These are phyloP conservation scores for Sterna hirundo DNA, from an alignment of 2,113 vertebrate genomes.

Conservation along the genomic window DNA sequence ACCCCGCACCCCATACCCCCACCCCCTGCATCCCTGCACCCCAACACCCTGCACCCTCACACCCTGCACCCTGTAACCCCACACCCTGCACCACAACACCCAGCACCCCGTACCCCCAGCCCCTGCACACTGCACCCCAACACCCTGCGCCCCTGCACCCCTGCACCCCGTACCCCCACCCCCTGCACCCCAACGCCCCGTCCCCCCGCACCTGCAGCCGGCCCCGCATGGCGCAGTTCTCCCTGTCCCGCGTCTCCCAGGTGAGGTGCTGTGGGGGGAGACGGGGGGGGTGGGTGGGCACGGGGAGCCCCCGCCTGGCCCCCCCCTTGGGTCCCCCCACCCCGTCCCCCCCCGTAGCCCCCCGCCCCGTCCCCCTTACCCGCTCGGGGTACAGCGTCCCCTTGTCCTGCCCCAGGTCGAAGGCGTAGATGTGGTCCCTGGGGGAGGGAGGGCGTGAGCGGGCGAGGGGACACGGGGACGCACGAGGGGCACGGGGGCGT, in stretches of 20 bases:
- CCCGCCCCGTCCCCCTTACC: constrained; percentile 67
- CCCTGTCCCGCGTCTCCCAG: constrained; percentile 67
- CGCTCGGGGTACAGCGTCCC: constrained; percentile 83
- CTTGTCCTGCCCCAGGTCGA: constrained; percentile 80
- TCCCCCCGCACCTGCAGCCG: constrained; percentile 48
- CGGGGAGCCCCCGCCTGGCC: fast-evolving
- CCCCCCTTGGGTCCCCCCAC: background rate
- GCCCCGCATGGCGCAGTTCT: constrained; percentile 73
- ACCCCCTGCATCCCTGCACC: no score
- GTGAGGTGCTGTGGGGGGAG: constrained; percentile 59
- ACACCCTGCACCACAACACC: no score
- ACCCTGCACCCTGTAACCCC: no score
- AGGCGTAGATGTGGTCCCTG: constrained; percentile 91
- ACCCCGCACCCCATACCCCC: no score
- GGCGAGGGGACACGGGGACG: background rate
- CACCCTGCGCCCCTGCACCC: no score
- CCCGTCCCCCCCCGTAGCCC: background rate
- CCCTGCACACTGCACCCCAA: no score
- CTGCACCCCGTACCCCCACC: background rate
- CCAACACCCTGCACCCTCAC: no score
- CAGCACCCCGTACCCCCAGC: no score
- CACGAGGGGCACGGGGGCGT: fast-evolving
- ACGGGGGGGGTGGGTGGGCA: background rate
- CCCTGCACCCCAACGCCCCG: no score
- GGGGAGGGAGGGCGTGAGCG: background rate